These are phyloP conservation scores for Lithobius niger DNA, from an alignment of 1,140 invertebrate species.

Conservation along the genomic window DNA sequence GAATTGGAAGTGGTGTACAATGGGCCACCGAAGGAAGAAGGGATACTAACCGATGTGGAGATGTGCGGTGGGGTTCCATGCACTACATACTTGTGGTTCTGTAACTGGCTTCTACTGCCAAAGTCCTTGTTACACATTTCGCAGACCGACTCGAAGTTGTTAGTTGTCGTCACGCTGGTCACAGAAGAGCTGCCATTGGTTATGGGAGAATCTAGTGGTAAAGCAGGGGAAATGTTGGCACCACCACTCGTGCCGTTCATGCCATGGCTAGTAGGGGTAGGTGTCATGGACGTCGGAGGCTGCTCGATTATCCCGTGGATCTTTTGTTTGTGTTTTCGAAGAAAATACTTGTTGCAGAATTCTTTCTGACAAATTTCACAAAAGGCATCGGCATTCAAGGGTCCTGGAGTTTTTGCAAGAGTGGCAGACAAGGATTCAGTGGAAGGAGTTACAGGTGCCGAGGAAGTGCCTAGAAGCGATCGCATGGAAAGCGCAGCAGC, in stretches of 20 bases:
- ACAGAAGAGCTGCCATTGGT: conserved; percentile 5
- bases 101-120: neutral
- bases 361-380: conserved; percentile 36
- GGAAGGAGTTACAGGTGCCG: neutral
- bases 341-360: conserved; percentile 34
- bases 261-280: neutral
- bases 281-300: conserved; percentile 4
- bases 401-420: neutral
- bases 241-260: neutral
- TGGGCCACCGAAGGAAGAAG: neutral
- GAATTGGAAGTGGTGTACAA: neutral
- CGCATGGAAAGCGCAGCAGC: neutral
- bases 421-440: neutral
- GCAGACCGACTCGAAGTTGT: conserved; percentile 4
- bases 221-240: neutral
- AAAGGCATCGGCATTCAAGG: conserved; percentile 29
- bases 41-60: conserved; percentile 8
- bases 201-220: neutral
- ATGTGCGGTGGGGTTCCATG: conserved; percentile 2
- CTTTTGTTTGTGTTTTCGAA: conserved; percentile 35
- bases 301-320: conserved; percentile 27
- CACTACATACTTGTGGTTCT: conserved; percentile 5
- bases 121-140: neutral
- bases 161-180: conserved; percentile 6
- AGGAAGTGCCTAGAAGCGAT: neutral